Base-by-base conservation (phyloP, 2,888 invertebrate species). In the Oxystoma pomonae region DNA sequence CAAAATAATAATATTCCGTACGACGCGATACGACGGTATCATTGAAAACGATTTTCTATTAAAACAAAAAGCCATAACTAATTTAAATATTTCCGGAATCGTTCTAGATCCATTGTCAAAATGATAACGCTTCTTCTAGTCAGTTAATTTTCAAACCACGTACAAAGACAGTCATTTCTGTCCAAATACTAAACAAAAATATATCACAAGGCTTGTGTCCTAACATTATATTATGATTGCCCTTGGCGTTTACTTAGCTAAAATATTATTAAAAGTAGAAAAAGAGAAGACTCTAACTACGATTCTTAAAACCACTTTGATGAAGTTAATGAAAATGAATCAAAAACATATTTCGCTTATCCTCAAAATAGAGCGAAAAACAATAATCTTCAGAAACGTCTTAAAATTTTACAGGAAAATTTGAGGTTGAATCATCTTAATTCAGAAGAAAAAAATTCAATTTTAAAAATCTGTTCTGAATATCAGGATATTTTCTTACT, bases 401-500 rank as follows among this genome's bases (percentile, higher is more conserved):
- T n/a, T n/a, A n/a, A n/a, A n/a, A n/a, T n/a, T n/a, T n/a, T n/a
- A n/a, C n/a, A n/a, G n/a, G n/a, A 62, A 21, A 49, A 21, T 22
- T 60, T 70, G 20, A 20, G 70, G 59, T 58, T 63, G 16, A 63
- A 67, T 57, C 73, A 73, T 62, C 53, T 74, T 55, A 75, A 73
- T 63, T 5, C 59, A 12, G 71, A 73, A 67, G 73, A 73, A 69
- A 69, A 67, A 59, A 12, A 57, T 12, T 69, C 70, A 12, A 53
- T 72, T 52, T 57, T 68, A 21, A 55, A 69, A 58, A 64, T 71
- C 9, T 72, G 72, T 64, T 49, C 66, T 2, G 67, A 73, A 63
- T 73, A 66, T 62, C 67, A 70, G 50, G 62, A 73, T 58, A 67
- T 71, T 53, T 74, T 75, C 63, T n/a, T 65, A 62, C 57, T 59